Evolutionary conservation across 2,797 vertebrate genomes (phyloP).

Genomic region (Heliangelus exortis): DNA sequence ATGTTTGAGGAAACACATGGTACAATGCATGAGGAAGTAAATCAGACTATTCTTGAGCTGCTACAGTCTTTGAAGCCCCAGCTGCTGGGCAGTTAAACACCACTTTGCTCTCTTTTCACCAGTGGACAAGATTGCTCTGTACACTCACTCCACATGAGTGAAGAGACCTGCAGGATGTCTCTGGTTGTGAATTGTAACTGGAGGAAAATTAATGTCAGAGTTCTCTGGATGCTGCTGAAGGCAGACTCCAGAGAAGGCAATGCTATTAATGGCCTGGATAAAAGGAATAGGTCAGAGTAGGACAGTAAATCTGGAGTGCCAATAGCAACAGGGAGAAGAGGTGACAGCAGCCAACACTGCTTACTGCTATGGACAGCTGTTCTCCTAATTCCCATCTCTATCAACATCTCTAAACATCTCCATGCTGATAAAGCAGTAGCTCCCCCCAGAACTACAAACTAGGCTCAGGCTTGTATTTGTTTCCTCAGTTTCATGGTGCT

Average conservation of each 20-base stretch:
- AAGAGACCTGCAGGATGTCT: neutral
- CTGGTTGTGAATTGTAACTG: neutral
- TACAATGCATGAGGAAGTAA: neutral
- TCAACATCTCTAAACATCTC: slow-evolving; percentile 37
- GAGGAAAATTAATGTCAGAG: neutral
- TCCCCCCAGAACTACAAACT: neutral
- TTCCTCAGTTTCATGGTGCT: neutral
- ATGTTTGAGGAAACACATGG: neutral
- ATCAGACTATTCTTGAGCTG: neutral
- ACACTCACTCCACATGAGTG: accelerated
- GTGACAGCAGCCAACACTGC: neutral
- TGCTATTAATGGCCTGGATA: slow-evolving; percentile 35
- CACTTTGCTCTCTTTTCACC: neutral
- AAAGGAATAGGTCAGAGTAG: slow-evolving; percentile 50
- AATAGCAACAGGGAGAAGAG: slow-evolving; percentile 8
- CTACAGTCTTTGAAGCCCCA: neutral
- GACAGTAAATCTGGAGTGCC: slow-evolving; percentile 11
- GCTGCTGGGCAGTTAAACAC: neutral
- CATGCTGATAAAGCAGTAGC: neutral
- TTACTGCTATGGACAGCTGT: slow-evolving; percentile 34
- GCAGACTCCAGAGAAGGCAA: neutral
- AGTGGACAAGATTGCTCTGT: neutral
- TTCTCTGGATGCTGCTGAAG: neutral
- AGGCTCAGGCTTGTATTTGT: slow-evolving; percentile 30
- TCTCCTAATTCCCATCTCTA: slow-evolving; percentile 47